Conservation (phyloP, 92 coral and sea anemone species). For the Porites cylindrica region DNA sequence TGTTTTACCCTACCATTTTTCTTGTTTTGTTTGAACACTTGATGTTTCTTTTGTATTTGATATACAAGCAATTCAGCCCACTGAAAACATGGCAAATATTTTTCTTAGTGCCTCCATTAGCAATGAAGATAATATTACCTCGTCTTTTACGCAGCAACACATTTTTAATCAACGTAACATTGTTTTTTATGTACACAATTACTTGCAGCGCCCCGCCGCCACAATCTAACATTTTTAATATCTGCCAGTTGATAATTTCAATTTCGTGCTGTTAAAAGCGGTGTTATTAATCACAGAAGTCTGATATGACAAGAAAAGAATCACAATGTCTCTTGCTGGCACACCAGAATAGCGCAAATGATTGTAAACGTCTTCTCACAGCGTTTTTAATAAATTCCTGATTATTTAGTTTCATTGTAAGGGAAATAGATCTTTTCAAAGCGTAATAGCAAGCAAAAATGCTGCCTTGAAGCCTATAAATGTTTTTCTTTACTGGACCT, state of each 20-base stretch:
- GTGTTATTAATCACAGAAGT: constrained; percentile 54
- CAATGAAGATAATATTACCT: constrained; percentile 58
- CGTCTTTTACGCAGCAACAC: constrained; percentile 60
- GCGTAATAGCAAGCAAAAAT: constrained; percentile 8
- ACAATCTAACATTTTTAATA: constrained; percentile 57
- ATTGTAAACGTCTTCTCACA: constrained; percentile 45
- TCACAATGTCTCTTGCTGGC: constrained; percentile 42
- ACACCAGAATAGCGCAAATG: constrained; percentile 44
- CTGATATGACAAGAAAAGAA: constrained; percentile 34
- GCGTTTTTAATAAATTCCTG: constrained; percentile 50
- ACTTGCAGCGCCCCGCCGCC: constrained; percentile 60
- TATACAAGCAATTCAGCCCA: constrained; percentile 41
- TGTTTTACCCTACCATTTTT: constrained; percentile 21
- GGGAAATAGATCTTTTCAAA: constrained; percentile 23
- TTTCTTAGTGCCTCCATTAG: constrained; percentile 53
- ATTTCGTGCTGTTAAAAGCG: constrained; percentile 61
- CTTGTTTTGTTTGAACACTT: constrained; percentile 42
- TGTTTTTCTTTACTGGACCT: not conserved
- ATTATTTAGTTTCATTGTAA: constrained; percentile 19
- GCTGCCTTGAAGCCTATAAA: constrained; percentile 4
- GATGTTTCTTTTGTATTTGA: constrained; percentile 52
- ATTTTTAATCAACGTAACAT: constrained; percentile 60
- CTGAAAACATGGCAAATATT: constrained; percentile 52
- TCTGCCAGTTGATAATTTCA: constrained; percentile 53
- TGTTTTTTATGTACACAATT: constrained; percentile 59